Evolutionary conservation across 23 tunicate genomes (phyloP).

Genomic region (Styela plicata): DNA sequence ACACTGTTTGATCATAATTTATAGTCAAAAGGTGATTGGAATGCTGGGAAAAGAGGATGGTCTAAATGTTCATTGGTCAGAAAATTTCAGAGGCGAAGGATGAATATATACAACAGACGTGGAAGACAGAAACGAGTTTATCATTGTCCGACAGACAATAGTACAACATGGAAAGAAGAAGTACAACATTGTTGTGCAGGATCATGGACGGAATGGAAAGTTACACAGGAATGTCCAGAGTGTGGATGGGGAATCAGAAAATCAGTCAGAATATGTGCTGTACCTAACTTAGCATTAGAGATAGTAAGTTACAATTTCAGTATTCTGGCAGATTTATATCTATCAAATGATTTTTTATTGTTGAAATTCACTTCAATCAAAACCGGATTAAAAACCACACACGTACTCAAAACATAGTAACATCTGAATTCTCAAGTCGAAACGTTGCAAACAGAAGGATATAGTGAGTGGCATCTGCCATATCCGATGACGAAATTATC

Average conservation of each 20-base stretch:
- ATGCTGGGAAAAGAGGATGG: neutral
- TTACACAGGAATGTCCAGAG: conserved; percentile 1
- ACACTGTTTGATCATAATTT: too few relatives aligned
- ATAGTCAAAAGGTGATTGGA: neutral
- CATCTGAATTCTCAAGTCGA: too few relatives aligned
- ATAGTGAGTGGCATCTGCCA: too few relatives aligned
- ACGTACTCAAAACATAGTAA: too few relatives aligned
- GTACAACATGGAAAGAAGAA: conserved; percentile 16
- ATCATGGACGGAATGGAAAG: conserved; percentile 19
- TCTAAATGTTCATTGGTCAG: neutral
- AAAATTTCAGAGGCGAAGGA: neutral
- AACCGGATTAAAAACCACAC: too few relatives aligned
- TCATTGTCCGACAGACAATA: conserved; percentile 4
- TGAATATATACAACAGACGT: conserved; percentile 11
- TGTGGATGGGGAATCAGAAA: neutral
- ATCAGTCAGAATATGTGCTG: conserved; percentile 20
- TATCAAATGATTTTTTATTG: too few relatives aligned
- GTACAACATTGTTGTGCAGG: conserved; percentile 20
- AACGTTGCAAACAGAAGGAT: too few relatives aligned
- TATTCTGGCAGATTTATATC: too few relatives aligned
- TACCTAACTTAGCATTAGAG: conserved; percentile 1
- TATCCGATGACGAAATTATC: too few relatives aligned
- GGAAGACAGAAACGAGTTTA: neutral
- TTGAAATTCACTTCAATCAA: too few relatives aligned
- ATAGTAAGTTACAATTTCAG: conserved; percentile 23